Evolutionary conservation across 2,888 invertebrate species (phyloP).

Genomic region (Carcina quercana): DNA sequence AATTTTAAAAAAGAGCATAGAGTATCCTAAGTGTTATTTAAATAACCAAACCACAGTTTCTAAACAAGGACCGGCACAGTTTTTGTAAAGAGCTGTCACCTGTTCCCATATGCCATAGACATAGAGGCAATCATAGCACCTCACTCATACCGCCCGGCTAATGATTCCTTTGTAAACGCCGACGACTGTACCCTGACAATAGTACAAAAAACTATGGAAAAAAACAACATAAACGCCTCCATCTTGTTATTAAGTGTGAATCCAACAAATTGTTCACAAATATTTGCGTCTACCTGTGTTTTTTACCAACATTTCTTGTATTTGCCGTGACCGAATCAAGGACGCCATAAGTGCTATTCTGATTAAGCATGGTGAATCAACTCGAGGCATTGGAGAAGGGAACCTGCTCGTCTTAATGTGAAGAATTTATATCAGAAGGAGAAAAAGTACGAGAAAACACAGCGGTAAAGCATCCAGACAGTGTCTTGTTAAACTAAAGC

Average conservation of each 20-base stretch:
- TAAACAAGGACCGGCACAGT: constrained; percentile 4
- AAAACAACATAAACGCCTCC: constrained; percentile 34
- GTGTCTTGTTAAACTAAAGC: too few relatives aligned
- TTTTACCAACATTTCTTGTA: constrained; percentile 54
- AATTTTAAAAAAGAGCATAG: not conserved
- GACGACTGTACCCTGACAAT: constrained; percentile 38
- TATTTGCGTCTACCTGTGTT: constrained; percentile 72
- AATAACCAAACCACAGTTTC: too few relatives aligned
- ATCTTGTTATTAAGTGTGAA: constrained; percentile 71
- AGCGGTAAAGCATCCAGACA: too few relatives aligned
- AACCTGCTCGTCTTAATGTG: too few relatives aligned
- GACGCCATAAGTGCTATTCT: constrained; percentile 47
- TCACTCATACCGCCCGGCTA: constrained; percentile 37
- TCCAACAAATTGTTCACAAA: constrained; percentile 72
- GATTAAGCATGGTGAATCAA: constrained; percentile 53
- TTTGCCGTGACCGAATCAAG: constrained; percentile 60
- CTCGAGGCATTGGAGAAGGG: too few relatives aligned
- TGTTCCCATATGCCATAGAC: constrained; percentile 47
- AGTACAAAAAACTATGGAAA: constrained; percentile 21
- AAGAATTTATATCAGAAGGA: too few relatives aligned
- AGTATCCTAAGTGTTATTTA: not conserved
- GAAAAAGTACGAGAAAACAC: too few relatives aligned
- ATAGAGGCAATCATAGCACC: constrained; percentile 56
- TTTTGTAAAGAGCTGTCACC: constrained; percentile 36
- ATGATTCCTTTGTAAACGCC: constrained; percentile 57